Evolutionary conservation across 2,888 invertebrate genomes (phyloP).

Genomic region (Coleophora flavipennella): DNA sequence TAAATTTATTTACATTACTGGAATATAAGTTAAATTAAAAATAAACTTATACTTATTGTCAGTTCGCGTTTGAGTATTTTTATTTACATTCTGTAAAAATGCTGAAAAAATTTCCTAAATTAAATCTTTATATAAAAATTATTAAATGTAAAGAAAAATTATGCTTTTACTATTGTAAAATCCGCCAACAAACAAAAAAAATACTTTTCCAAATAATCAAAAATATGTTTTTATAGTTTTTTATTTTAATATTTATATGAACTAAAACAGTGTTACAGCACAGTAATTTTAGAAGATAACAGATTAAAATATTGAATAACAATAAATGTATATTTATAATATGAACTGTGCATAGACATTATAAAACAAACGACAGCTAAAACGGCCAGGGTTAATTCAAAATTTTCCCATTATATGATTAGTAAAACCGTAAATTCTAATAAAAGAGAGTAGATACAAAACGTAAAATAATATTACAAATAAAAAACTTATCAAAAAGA

Average conservation of each 20-base stretch:
- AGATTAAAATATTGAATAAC: constrained; percentile 15
- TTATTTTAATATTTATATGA: constrained; percentile 5
- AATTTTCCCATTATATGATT: constrained; percentile 41
- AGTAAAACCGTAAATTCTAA: background rate
- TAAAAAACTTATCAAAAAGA: constrained; percentile 17
- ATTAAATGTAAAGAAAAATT: too few relatives aligned
- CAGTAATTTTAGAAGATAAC: constrained; percentile 6
- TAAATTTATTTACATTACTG: constrained; percentile 54
- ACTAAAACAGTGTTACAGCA: constrained; percentile 1
- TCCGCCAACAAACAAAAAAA: too few relatives aligned
- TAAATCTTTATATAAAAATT: too few relatives aligned
- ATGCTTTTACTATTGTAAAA: background rate
- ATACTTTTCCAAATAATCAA: too few relatives aligned
- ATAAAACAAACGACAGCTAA: constrained; percentile 23
- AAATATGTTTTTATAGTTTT: background rate
- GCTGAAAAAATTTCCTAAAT: constrained; percentile 30
- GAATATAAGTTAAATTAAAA: constrained; percentile 47
- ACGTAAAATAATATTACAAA: constrained; percentile 17
- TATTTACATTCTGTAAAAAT: constrained; percentile 44
- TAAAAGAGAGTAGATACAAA: constrained; percentile 2
- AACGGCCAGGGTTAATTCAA: constrained; percentile 38
- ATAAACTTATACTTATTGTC: constrained; percentile 62
- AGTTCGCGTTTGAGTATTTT: constrained; percentile 68
- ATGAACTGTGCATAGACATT: constrained; percentile 13
- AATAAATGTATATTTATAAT: constrained; percentile 26